Conservation (phyloP, 2,113 vertebrate genomes). For the Urocynchramus pylzowi region DNA sequence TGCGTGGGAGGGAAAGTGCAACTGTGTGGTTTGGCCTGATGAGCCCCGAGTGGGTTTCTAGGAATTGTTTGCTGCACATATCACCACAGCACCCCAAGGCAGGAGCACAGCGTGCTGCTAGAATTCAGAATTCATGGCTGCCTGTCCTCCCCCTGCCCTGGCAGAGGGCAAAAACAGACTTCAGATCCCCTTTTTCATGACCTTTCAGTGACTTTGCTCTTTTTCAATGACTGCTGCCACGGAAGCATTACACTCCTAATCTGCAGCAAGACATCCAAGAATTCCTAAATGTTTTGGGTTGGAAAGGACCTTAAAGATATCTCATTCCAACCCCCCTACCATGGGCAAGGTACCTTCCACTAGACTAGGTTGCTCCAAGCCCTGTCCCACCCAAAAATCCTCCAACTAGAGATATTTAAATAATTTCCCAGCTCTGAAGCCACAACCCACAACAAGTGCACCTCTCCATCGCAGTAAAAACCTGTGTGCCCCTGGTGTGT, state of each 20-base stretch:
- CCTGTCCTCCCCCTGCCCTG: background rate
- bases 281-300: background rate
- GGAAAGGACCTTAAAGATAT: background rate
- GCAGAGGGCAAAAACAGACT: background rate
- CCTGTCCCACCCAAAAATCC: background rate
- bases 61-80: background rate
- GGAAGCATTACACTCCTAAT: background rate
- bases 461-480: background rate
- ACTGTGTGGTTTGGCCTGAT: background rate
- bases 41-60: background rate
- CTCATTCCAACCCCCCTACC: fast-evolving
- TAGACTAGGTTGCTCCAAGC: background rate
- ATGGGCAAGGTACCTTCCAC: background rate
- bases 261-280: background rate
- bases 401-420: fast-evolving
- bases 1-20: background rate
- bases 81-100: background rate
- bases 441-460: fast-evolving
- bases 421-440: background rate
- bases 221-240: background rate
- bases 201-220: background rate
- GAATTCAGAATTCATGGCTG: background rate
- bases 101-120: background rate
- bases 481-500: background rate
- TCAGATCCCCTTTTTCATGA: background rate